phyloP scores from a whole-genome alignment of 1,140 invertebrate genomes.

The Hetaerina americana region DNA sequence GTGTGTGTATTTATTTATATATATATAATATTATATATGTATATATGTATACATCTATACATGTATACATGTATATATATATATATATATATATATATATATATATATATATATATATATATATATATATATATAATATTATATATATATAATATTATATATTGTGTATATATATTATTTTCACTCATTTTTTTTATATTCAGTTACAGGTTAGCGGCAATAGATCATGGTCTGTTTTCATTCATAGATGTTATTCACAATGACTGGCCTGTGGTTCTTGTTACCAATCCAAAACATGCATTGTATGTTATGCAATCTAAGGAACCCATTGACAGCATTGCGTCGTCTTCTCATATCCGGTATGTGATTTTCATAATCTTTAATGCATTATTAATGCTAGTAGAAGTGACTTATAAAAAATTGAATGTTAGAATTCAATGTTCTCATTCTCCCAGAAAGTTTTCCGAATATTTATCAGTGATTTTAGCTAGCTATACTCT shows the following conservation, averaged over 20 bases:
- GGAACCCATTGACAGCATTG: slow-evolving; percentile 56
- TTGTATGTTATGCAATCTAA: slow-evolving; percentile 53
- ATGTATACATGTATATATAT: no score
- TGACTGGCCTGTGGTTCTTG: slow-evolving; percentile 66
- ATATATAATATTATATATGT: no score
- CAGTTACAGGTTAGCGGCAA: slow-evolving; percentile 64
- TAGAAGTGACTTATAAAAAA: no score
- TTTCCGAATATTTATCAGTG: no score
- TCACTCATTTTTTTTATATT: slow-evolving; percentile 22
- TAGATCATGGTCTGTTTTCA: slow-evolving; percentile 84
- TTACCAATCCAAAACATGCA: slow-evolving; percentile 83
- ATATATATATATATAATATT: slow-evolving; percentile 10
- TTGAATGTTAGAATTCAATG: no score
- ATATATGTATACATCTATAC: no score
- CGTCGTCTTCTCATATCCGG: slow-evolving; percentile 65
- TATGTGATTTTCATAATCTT: slow-evolving; percentile 26
- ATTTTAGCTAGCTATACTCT: no score
- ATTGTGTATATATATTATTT: not conserved
- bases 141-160: no score
- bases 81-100: slow-evolving; percentile 7
- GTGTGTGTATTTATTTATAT: no score
- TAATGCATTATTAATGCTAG: no score
- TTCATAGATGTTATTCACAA: slow-evolving; percentile 67
- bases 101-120: not conserved
- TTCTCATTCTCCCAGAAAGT: no score